Evolutionary conservation across 2,888 invertebrate genomes (phyloP), one percentile per base, ranked within the genome.

Genomic region (Notodonta ziczac): DNA sequence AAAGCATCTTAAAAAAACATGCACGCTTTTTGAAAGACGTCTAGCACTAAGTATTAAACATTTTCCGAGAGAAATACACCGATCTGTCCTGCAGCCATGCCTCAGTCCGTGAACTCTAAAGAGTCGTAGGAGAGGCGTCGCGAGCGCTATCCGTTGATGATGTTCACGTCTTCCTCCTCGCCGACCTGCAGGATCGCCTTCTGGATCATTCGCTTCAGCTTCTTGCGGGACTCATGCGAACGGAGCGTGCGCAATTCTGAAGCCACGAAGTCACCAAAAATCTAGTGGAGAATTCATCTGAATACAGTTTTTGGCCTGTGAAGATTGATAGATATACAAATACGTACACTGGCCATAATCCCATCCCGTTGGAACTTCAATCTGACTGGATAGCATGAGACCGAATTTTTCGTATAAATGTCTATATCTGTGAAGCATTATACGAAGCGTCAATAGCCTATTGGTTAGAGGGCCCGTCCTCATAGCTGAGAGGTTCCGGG

Each of bases 251-350:
- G 85, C 2, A 93, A 84, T 60, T 93, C 93, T 0, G 92, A 91
- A 0, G 93, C 93, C n/a, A 93, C 93, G 76, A 93, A 93, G 76
- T 93, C 91, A 0, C 93, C 93, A 59, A 93, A 93, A 66, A 93
- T 90, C 93, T 93, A 69, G 0, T 9, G 16, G 57, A 0, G 58
- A 63, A 55, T 2, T 13, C 51, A 51, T 24, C 5, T 7, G 51
- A 24, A 51, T 51, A 24, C 4, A 1, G 32, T 24, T 42, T 42
- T 9, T 42, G 10, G 10, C 10, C 1, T 42, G 12, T 42, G 42
- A 10, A 7, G 7, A 1, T 12, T 42, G 42, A 42, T 8, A 10
- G 8, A 10, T 42, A 42, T 42, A 42, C 9, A 42, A 10, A 42
- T 9, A 42, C 42, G 42, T 42, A 35, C 5, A 35, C 4, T 3